Evolutionary conservation across 2,888 invertebrate genomes (phyloP), one percentile per base, ranked within the genome.

Genomic region (Harmothoe impar): DNA sequence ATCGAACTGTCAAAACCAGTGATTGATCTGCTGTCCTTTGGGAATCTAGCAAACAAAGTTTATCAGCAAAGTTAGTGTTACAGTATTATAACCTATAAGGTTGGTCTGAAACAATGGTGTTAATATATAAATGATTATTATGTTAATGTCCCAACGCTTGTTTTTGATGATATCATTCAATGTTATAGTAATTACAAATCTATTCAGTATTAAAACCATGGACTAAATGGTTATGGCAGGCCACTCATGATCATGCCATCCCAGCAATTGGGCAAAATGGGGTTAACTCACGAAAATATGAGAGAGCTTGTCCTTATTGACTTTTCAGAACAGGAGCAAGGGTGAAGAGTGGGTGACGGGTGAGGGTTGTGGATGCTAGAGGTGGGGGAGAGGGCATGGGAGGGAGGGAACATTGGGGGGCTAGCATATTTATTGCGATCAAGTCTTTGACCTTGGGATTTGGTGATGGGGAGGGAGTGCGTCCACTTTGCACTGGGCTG

Each of bases 381-480:
- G 62, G 62, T 62, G 62, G 62, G 23, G 62, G 23, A n/a, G 62
- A n/a, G 62, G 62, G 62, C 62, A 62, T 20, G 62, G 10, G 25
- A 62, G 62, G 23, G 20, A 62, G 62, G 62, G n/a, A n/a, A n/a
- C 20, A 62, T n/a, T 62, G 62, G 62, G 23, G n/a, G 12, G 62
- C 3, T 3, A 62, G 62, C 20, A 62, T 62, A 62, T 62, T 62
- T 72, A 72, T 72, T 72, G 31, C 29, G 72, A 72, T 72, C 72
- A 72, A 72, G 31, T 29, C 31, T 25, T 72, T 72, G 72, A 72
- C 72, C 72, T 62, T 62, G 62, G 62, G 62, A 20, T 20, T 62
- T n/a, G 23, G n/a, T 20, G 62, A 20, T n/a, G 62, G 23, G 62
- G 20, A 3, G 3, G n/a, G 78, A 25, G 1, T 5, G 31, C 84